phyloP scores from a whole-genome alignment of 2,797 vertebrate species.

The Aplochiton taeniatus region DNA sequence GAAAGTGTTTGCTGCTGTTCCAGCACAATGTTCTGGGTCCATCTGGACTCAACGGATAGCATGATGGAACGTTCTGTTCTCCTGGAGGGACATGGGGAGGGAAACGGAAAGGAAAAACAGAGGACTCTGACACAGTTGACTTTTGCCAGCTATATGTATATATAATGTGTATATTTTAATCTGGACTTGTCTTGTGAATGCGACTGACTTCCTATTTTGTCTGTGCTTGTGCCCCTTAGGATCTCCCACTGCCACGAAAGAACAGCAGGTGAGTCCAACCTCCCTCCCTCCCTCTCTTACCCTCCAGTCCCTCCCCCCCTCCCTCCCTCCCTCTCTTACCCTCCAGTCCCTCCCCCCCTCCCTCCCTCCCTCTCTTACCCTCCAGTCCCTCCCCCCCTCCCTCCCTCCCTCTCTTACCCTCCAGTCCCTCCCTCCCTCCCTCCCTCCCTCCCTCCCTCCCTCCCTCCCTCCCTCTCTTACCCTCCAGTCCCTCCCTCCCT shows the following conservation, averaged over 20 bases:
- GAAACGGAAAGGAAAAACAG: background rate
- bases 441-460: slow-evolving; percentile 10
- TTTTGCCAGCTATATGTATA: no score
- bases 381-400: slow-evolving; percentile 19
- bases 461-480: slow-evolving; percentile 4
- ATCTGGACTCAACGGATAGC: slow-evolving; percentile 30
- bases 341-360: slow-evolving; percentile 19
- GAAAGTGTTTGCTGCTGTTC: slow-evolving; percentile 44
- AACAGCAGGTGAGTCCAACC: slow-evolving; percentile 85
- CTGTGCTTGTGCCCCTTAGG: slow-evolving; percentile 67
- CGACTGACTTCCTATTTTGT: slow-evolving; percentile 59
- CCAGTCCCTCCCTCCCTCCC: slow-evolving; percentile 20
- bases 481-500: slow-evolving; percentile 15
- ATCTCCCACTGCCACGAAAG: slow-evolving; percentile 87
- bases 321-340: slow-evolving; percentile 6
- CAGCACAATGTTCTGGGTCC: slow-evolving; percentile 33
- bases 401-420: slow-evolving; percentile 2
- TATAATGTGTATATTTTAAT: no score
- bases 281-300: background rate
- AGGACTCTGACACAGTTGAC: no score
- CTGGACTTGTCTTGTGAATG: background rate
- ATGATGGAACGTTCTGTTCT: slow-evolving; percentile 1
- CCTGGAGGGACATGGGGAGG: background rate
- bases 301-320: no score
- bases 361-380: slow-evolving; percentile 4